Conservation (phyloP, 2,888 invertebrate species). For the Macropis europaea region DNA sequence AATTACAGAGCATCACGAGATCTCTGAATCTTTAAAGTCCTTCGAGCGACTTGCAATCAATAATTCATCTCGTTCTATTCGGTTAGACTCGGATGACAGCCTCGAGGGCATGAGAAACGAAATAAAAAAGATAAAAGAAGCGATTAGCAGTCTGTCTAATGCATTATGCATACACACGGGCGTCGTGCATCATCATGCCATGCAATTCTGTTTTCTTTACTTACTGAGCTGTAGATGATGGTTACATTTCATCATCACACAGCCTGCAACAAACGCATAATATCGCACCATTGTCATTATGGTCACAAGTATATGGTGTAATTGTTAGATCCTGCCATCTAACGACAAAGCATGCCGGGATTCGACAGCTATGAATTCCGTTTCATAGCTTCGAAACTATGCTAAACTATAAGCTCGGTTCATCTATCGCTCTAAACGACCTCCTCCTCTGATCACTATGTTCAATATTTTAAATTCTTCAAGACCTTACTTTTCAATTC, state of each 20-base stretch:
- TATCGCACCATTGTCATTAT: constrained; percentile 60
- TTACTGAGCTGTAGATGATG: constrained; percentile 78
- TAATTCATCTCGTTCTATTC: neutral
- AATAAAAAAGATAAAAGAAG: constrained; percentile 1
- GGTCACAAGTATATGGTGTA: constrained; percentile 34
- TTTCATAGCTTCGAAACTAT: constrained; percentile 37
- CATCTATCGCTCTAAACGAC: constrained; percentile 12
- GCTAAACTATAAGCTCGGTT: constrained; percentile 7
- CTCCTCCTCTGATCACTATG: too few species aligned
- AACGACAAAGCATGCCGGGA: constrained; percentile 51
- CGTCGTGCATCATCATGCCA: constrained; percentile 53
- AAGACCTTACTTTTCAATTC: neutral
- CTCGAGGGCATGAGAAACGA: neutral
- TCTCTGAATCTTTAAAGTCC: neutral
- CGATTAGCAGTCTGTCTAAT: constrained; percentile 28
- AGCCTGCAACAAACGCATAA: constrained; percentile 78
- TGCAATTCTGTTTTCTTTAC: constrained; percentile 70
- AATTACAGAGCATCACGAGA: neutral
- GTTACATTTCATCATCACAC: constrained; percentile 80
- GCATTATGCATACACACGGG: constrained; percentile 23
- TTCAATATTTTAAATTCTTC: neutral
- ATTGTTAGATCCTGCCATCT: constrained; percentile 50
- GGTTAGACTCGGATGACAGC: neutral
- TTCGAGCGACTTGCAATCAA: neutral
- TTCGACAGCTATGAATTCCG: constrained; percentile 42